Conservation (phyloP, 2,113 vertebrate species). For the Asarcornis scutulata region DNA sequence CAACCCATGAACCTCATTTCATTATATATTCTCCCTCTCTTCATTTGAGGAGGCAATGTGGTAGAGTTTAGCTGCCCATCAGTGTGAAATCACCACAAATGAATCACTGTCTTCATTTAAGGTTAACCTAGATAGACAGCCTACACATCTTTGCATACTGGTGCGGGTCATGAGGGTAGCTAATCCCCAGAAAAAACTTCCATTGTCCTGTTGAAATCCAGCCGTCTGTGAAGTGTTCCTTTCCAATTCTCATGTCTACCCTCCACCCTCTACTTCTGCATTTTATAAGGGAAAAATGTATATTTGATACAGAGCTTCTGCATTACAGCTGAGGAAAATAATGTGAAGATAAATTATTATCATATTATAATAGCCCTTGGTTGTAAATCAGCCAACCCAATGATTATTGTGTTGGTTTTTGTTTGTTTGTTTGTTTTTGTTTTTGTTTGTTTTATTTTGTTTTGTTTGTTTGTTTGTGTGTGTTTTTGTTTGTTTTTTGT, state of each 20-base stretch:
- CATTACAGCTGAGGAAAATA: not conserved
- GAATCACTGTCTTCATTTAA: rapidly evolving
- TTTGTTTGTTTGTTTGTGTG: too few species aligned
- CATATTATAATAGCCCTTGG: not conserved
- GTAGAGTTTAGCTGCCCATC: too few species aligned
- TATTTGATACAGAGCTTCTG: not conserved
- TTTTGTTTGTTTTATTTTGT: too few species aligned
- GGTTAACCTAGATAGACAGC: not conserved
- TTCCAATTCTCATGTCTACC: not conserved
- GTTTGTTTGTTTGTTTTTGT: too few species aligned
- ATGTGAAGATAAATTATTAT: not conserved
- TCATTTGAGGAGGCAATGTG: too few species aligned
- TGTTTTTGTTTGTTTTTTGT: too few species aligned
- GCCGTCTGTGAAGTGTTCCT: rapidly evolving
- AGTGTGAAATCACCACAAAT: too few species aligned
- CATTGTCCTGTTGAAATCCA: not conserved
- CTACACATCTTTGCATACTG: not conserved
- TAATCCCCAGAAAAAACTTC: rapidly evolving
- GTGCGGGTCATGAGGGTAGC: too few species aligned
- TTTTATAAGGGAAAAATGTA: not conserved
- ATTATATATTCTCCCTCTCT: too few species aligned
- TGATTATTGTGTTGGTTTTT: not conserved
- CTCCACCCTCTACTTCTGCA: not conserved
- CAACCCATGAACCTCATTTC: too few species aligned
- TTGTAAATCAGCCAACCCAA: not conserved